Evolutionary conservation across 35 echinoderm and acorn worm genomes (phyloP).

Genomic region (Apostichopus californicus): DNA sequence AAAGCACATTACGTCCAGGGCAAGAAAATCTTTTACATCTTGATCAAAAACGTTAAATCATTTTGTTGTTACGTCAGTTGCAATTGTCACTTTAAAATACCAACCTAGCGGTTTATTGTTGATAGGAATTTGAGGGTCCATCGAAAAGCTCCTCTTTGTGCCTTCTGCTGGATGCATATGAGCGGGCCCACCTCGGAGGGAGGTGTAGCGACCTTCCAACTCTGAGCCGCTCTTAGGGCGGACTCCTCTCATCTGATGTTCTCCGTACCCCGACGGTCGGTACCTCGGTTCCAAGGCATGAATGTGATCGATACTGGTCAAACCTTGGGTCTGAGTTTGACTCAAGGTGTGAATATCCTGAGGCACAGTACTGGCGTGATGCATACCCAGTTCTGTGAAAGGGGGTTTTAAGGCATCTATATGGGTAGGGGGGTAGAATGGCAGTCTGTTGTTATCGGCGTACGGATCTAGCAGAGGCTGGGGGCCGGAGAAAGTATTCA

Average conservation of each 20-base stretch:
- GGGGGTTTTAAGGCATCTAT: constrained; percentile 20
- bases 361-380: constrained; percentile 71
- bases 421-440: constrained; percentile 14
- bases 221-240: not conserved
- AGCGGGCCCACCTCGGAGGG: not conserved
- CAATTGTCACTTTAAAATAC: not conserved
- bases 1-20: too few relatives aligned
- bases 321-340: constrained; percentile 12
- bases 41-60: too few relatives aligned
- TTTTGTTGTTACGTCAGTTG: too few relatives aligned
- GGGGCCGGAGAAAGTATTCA: not conserved
- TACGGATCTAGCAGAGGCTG: constrained; percentile 26
- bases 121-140: constrained; percentile 50
- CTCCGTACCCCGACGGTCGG: not conserved
- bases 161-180: not conserved
- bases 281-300: constrained; percentile 9
- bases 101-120: constrained; percentile 23
- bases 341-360: constrained; percentile 59
- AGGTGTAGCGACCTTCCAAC: not conserved
- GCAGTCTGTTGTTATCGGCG: not conserved
- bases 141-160: constrained; percentile 57
- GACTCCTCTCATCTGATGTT: not conserved
- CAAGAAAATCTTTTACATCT: too few relatives aligned
- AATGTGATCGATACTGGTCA: constrained; percentile 44
- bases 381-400: not conserved